These are phyloP conservation scores for Chesias legatella DNA, from an alignment of 2,888 invertebrate species.

Conservation along the genomic window DNA sequence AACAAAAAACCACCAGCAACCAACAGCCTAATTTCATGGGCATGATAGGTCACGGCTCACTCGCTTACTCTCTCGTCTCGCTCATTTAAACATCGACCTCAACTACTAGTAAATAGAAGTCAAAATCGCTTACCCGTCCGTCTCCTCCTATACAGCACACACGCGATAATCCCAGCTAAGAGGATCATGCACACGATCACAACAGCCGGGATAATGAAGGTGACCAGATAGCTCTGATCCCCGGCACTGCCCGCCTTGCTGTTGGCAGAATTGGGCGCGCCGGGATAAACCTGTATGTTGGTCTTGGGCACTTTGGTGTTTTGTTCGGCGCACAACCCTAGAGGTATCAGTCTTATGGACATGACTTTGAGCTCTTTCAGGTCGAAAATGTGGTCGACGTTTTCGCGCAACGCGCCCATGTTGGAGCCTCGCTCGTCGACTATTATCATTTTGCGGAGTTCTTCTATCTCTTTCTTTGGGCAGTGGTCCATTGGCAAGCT, in stretches of 20 bases:
- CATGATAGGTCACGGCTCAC: too few relatives aligned
- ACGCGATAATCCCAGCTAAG: constrained; percentile 92
- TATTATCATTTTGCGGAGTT: constrained; percentile 85
- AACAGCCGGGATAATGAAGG: constrained; percentile 93
- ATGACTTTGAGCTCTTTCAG: constrained; percentile 84
- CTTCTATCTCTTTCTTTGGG: constrained; percentile 87
- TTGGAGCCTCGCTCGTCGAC: constrained; percentile 77
- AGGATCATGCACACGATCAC: constrained; percentile 94
- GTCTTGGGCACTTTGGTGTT: constrained; percentile 60
- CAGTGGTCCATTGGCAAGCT: constrained; percentile 87
- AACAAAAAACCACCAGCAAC: too few relatives aligned
- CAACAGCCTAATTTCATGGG: too few relatives aligned
- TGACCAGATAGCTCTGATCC: constrained; percentile 81
- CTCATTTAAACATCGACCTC: too few relatives aligned
- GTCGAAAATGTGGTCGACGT: constrained; percentile 84
- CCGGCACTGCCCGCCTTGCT: constrained; percentile 49
- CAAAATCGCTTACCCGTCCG: constrained; percentile 84
- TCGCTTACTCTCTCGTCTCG: too few relatives aligned
- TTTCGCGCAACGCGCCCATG: constrained; percentile 64
- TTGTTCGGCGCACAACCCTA: constrained; percentile 80
- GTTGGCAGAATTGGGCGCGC: constrained; percentile 47
- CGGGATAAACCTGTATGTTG: constrained; percentile 41
- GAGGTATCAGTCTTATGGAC: constrained; percentile 81
- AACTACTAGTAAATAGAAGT: constrained; percentile 5
- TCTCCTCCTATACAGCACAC: constrained; percentile 90